phyloP scores from a whole-genome alignment of 2,888 invertebrate species.

The Calliopum simillimum region DNA sequence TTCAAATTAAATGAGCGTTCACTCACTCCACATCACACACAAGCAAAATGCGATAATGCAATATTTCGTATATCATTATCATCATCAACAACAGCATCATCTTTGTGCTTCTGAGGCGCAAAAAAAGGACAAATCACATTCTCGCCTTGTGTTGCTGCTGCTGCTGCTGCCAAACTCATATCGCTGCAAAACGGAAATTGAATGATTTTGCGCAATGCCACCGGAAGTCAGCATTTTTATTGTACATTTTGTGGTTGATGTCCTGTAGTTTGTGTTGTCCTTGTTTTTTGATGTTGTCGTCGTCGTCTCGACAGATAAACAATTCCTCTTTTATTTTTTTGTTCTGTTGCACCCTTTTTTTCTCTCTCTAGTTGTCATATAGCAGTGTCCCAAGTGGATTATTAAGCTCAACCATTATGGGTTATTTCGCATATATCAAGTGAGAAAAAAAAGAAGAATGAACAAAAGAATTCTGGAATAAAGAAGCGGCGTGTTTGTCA shows the following conservation, averaged over 20 bases:
- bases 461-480: not conserved
- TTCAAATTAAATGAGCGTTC: constrained; percentile 54
- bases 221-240: constrained; percentile 64
- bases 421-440: not conserved
- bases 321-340: constrained; percentile 36
- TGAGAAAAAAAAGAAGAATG: not conserved
- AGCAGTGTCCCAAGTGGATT: constrained; percentile 31
- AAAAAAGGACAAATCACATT: constrained; percentile 49
- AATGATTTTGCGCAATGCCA: constrained; percentile 65
- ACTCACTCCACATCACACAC: not conserved
- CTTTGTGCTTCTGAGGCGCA: constrained; percentile 35
- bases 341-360: constrained; percentile 33
- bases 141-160: not conserved
- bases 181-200: constrained; percentile 60
- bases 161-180: constrained; percentile 20
- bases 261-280: constrained; percentile 27
- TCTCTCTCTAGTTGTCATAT: constrained; percentile 32
- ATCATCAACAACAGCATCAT: not conserved
- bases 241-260: constrained; percentile 63
- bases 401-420: constrained; percentile 4
- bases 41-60: constrained; percentile 45
- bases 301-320: not conserved
- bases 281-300: constrained; percentile 13
- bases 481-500: constrained; percentile 46
- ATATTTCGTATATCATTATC: constrained; percentile 15